A percentile compares a stretch with the other conserved stretches of the same genome.
Conservation (phyloP, 2,888 invertebrate genomes). For the Lymantria dispar region DNA sequence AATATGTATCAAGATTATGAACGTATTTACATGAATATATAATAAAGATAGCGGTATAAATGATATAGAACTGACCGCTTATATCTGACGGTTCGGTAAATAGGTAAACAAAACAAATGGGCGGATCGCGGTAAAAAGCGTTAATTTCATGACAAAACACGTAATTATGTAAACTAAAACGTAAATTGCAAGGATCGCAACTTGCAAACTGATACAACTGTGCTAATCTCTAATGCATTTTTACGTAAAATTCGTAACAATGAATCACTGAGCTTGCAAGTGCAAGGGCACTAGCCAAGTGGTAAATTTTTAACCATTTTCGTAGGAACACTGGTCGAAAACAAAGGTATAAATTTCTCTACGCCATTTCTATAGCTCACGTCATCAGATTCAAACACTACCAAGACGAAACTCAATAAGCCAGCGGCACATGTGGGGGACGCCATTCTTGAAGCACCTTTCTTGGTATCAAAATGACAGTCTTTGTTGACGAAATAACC, state of each 20-base stretch:
- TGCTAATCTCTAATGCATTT: constrained; percentile 47
- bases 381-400: constrained; percentile 66
- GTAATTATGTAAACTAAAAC: constrained; percentile 18
- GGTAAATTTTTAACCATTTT: constrained; percentile 41
- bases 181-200: constrained; percentile 13
- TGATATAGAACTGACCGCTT: constrained; percentile 20
- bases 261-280: constrained; percentile 73
- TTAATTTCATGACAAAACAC: constrained; percentile 23
- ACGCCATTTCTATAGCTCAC: constrained; percentile 58
- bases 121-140: constrained; percentile 39
- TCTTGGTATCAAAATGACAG: constrained; percentile 85
- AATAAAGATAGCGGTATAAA: constrained; percentile 25
- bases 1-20: neutral
- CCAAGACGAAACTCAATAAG: constrained; percentile 69
- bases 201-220: constrained; percentile 22
- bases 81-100: constrained; percentile 44
- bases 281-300: constrained; percentile 52
- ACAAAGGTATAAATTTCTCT: constrained; percentile 48
- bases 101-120: constrained; percentile 74
- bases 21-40: neutral
- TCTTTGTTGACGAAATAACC: constrained; percentile 73
- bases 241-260: constrained; percentile 65
- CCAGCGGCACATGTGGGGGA: constrained; percentile 86
- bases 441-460: constrained; percentile 88
- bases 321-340: constrained; percentile 44